Evolutionary conservation across 2,113 vertebrate genomes (phyloP), one percentile per base, ranked within the genome.

Genomic region (Corythoichthys intestinalis): DNA sequence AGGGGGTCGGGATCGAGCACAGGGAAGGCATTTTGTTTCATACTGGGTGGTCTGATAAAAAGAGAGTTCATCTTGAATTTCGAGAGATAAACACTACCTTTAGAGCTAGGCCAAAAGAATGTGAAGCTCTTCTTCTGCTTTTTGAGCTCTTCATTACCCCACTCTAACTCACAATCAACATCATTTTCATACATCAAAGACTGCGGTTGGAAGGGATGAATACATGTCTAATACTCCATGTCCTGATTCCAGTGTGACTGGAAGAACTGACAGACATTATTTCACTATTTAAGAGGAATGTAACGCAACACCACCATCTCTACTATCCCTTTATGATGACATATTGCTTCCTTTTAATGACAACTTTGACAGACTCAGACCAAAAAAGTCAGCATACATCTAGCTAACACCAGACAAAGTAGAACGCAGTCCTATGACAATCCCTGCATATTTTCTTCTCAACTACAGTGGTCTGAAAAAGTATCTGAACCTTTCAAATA

Each of bases 21-120:
- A 77, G 49, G 48, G 38, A 74, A 79, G 73, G 77, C 58, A 78
- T 81, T 80, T 60, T 15, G 81, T 73, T 85, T 75, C 39, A 66
- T 20, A 72, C 44, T 88, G 83, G 87, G 84, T 89, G 88, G 84
- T 69, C 83, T 82, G 80, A 89, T 85, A 37, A 58, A 58, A 15
- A 58, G 3, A 84, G 80, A 80, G 83, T 76, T 52, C 65, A 78
- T 73, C 77, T 80, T 81, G 81, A 84, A 88, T 85, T 72, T 73
- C 44, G 64, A 74, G 70, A 67, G 79, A 72, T 82, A 83, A 86
- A 88, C 83, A 82, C 14, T 28, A 60, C 78, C 75, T 83, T 87
- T 80, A 84, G 69, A 71, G 61, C 57, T 71, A 73, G 85, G 84
- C 81, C 84, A 79, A 48, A 48, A 41, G 56, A 58, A 79, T 44